These are phyloP conservation scores for Hermodice carunculata DNA, from an alignment of 2,888 invertebrate species.

Conservation along the genomic window DNA sequence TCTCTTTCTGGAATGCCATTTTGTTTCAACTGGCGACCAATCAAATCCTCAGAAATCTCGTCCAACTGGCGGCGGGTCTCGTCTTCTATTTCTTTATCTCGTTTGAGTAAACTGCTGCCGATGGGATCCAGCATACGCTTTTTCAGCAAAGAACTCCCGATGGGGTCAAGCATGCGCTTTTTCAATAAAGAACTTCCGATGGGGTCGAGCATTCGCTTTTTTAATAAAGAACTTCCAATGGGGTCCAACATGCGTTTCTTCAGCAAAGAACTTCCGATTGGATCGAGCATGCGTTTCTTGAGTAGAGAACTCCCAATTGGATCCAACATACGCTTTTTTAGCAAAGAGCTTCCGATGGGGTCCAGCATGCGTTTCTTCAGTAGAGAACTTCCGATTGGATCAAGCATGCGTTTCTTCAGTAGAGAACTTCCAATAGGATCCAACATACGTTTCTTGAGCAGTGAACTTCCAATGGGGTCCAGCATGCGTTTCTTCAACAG, in stretches of 20 bases:
- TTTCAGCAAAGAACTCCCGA: constrained; percentile 1
- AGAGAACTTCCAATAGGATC: background rate
- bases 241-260: background rate
- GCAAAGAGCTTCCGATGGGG: constrained; percentile 7
- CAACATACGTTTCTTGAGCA: background rate
- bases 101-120: constrained; percentile 1
- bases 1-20: too few relatives aligned
- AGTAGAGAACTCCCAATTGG: constrained; percentile 7
- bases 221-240: constrained; percentile 13
- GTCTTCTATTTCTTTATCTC: background rate
- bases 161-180: background rate
- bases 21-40: too few relatives aligned
- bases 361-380: constrained; percentile 6
- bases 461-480: background rate
- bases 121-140: constrained; percentile 12
- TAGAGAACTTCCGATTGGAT: constrained; percentile 9
- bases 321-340: constrained; percentile 4
- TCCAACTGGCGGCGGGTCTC: background rate
- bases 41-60: constrained; percentile 2
- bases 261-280: constrained; percentile 9
- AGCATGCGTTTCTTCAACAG: constrained; percentile 13
- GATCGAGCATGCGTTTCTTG: constrained; percentile 6
- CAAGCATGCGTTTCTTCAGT: constrained; percentile 3
- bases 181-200: constrained; percentile 9
- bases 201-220: constrained; percentile 5